Evolutionary conservation across 2,888 invertebrate genomes (phyloP).

Genomic region (Tenthredo mesomela): DNA sequence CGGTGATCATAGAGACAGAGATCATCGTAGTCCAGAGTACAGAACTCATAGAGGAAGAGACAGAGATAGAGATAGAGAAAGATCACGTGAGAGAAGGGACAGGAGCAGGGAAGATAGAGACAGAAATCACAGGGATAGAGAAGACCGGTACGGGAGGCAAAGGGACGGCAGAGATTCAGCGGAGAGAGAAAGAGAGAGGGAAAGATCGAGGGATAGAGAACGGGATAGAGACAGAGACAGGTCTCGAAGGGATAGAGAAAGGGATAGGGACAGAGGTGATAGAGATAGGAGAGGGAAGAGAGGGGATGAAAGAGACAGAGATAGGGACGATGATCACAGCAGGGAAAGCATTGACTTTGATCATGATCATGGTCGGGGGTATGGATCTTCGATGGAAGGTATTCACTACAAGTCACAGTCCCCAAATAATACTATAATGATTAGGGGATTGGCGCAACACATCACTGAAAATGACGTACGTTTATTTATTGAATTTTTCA

Average conservation of each 20-base stretch:
- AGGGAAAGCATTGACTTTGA: conserved; percentile 74
- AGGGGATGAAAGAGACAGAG: conserved; percentile 67
- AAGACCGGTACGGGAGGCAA: conserved; percentile 65
- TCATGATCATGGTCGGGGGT: conserved; percentile 72
- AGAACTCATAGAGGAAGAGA: conserved; percentile 71
- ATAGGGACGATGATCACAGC: conserved; percentile 74
- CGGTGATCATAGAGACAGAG: conserved; percentile 68
- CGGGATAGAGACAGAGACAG: conserved; percentile 65
- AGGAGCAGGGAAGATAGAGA: conserved; percentile 72
- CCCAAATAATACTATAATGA: conserved; percentile 87
- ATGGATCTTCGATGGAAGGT: conserved; percentile 75
- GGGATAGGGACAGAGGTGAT: conserved; percentile 68
- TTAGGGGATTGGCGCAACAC: conserved; percentile 87
- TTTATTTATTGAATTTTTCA: background rate
- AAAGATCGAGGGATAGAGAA: conserved; percentile 65
- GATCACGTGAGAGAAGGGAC: conserved; percentile 72
- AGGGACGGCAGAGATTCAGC: conserved; percentile 65
- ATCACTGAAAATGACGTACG: conserved; percentile 89
- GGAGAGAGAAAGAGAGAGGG: conserved; percentile 69
- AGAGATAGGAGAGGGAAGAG: conserved; percentile 63
- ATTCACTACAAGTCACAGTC: conserved; percentile 81
- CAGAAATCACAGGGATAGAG: conserved; percentile 71
- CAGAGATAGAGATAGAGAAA: conserved; percentile 73
- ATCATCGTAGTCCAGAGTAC: conserved; percentile 73
- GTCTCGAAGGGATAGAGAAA: conserved; percentile 61